Percentiles rank a stretch among this genome's conserved stretches.
These are phyloP conservation scores for Gobionotothen gibberifrons DNA, from an alignment of 2,797 vertebrate genomes.

Conservation along the genomic window DNA sequence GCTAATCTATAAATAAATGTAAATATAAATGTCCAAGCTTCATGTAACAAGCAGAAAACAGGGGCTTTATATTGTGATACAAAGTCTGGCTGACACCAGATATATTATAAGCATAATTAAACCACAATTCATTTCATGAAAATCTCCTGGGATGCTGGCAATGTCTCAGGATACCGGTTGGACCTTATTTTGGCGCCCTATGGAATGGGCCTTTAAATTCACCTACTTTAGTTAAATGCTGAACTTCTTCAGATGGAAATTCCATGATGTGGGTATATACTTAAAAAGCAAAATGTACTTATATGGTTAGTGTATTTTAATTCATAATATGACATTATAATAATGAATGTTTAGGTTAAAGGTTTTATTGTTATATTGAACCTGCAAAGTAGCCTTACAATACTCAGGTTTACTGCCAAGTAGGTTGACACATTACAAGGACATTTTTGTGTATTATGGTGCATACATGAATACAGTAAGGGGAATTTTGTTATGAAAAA, in stretches of 20 bases:
- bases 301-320: too few relatives aligned
- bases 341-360: too few relatives aligned
- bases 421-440: too few relatives aligned
- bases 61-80: not conserved
- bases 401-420: too few relatives aligned
- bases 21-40: not conserved
- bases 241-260: not conserved
- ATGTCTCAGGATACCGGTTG: not conserved
- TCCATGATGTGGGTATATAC: not conserved
- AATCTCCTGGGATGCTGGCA: not conserved
- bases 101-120: not conserved
- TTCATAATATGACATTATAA: too few relatives aligned
- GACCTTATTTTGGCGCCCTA: not conserved
- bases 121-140: not conserved
- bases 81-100: constrained; percentile 1
- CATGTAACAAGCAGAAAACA: not conserved
- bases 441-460: too few relatives aligned
- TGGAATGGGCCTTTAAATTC: not conserved
- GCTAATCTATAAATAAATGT: not conserved
- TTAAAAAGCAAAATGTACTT: not conserved
- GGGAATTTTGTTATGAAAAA: too few relatives aligned
- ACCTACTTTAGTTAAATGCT: not conserved
- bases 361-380: too few relatives aligned
- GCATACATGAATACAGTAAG: too few relatives aligned
- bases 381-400: too few relatives aligned